Base-by-base conservation (phyloP, 2,113 vertebrate species). In the Turnix velox region DNA sequence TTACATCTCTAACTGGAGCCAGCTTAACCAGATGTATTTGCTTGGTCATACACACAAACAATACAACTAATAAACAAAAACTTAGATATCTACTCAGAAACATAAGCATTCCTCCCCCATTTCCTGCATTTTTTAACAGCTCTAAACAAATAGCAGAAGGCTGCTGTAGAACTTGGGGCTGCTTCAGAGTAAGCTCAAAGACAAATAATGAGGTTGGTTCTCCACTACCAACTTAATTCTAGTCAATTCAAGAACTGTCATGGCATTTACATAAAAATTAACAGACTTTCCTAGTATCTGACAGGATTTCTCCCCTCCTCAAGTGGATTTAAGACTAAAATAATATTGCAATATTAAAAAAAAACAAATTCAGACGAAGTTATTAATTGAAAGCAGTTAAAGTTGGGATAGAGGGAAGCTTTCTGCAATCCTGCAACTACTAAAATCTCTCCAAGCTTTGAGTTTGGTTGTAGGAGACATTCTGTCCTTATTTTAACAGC, bases 41-140 rank as follows among this genome's bases (percentile, higher is more conserved):
- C 43, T 18, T 54, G 43, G 81, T 81, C 46, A 55, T 42, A 49
- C 28, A 35, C 42, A 91, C 37, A 65, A 90, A 72, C 69, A 93
- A n/a, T 42, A 84, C 35, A 15, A 57, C 39, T 52, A 71, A 78
- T 73, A 78, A 92, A 66, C 35, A 55, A 51, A 89, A 59, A 24
- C 0, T 0, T 4, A 68, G 71, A 55, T 7, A 65, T 49, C 23
- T 54, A 49, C 23, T 57, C 18, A 77, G 76, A 91, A 93, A 87
- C 16, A 8, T 40, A 82, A 84, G 67, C 39, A 92, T 31, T 28
- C 28, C 18, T 22, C 30, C 7, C 9, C 12, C 43, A 71, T 39
- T 94, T 94, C 92, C 77, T 91, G 73, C 63, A 69, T 74, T 91
- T 90, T 90, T 86, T 84, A 81, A 77, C 42, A 88, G 42, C 22